A percentile compares a stretch with the other conserved stretches of the same genome.
phyloP scores from a whole-genome alignment of 2,113 vertebrate genomes.

The Cyanoderma ruficeps region DNA sequence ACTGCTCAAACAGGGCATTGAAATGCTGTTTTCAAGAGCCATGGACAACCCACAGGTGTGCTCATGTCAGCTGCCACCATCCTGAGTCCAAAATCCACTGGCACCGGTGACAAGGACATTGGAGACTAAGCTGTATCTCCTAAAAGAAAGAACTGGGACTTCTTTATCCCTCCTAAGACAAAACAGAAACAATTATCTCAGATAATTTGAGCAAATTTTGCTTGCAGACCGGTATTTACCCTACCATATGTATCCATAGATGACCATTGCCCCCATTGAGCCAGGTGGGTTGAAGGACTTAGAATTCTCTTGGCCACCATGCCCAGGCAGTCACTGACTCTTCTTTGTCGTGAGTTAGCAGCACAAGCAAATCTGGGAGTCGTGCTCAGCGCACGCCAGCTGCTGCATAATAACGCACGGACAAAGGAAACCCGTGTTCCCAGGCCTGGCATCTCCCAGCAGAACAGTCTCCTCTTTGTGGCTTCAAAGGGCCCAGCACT shows the following conservation, averaged over 20 bases:
- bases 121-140: not conserved
- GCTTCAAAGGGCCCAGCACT: not conserved
- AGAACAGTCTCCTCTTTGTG: constrained; percentile 50
- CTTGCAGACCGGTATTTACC: not conserved
- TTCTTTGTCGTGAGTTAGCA: not conserved
- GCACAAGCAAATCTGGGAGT: not conserved
- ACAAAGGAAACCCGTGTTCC: constrained; percentile 28
- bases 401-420: not conserved
- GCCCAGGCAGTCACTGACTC: not conserved
- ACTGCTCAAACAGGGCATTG: not conserved
- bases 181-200: not conserved
- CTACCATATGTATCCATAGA: fast-evolving
- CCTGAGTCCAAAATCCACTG: not conserved
- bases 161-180: not conserved
- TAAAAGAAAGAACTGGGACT: not conserved
- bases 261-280: not conserved
- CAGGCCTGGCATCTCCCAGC: constrained; percentile 6
- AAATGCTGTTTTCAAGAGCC: not conserved
- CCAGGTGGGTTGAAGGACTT: not conserved
- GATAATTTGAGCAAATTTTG: not conserved
- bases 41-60: fast-evolving
- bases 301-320: fast-evolving
- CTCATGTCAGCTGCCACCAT: not conserved
- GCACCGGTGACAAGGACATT: not conserved
- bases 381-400: not conserved